phyloP scores from a whole-genome alignment of 1,140 invertebrate genomes.

The Drosophila aff. region DNA sequence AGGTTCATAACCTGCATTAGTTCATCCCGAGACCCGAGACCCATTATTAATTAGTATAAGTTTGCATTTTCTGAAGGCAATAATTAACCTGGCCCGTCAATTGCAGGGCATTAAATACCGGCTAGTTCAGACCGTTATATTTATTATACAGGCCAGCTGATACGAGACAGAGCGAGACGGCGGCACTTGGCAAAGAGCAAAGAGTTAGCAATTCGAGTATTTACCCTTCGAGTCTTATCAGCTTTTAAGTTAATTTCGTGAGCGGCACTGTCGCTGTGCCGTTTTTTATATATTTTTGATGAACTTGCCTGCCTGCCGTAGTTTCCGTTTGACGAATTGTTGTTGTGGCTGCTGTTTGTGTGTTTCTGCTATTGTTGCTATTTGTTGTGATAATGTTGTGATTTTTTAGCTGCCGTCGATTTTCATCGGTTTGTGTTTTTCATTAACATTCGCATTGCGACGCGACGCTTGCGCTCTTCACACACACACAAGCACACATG shows the following conservation, averaged over 20 bases:
- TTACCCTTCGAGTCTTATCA: constrained; percentile 58
- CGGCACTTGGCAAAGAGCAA: constrained; percentile 8
- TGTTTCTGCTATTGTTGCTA: constrained; percentile 17
- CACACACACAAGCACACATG: not conserved
- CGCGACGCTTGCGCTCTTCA: constrained; percentile 46
- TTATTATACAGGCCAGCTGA: constrained; percentile 13
- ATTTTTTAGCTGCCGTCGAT: constrained; percentile 30
- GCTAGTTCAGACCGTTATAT: not conserved
- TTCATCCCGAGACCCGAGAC: too few species aligned
- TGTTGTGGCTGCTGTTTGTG: constrained; percentile 8
- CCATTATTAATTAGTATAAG: too few species aligned
- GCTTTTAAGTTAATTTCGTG: constrained; percentile 44
- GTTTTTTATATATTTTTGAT: constrained; percentile 19
- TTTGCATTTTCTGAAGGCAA: not conserved
- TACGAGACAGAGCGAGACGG: constrained; percentile 22
- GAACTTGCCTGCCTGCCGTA: constrained; percentile 43
- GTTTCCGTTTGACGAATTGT: constrained; percentile 28
- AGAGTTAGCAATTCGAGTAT: constrained; percentile 46
- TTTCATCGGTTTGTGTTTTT: constrained; percentile 44
- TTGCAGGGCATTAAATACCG: constrained; percentile 13
- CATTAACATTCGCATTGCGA: constrained; percentile 56
- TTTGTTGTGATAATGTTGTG: constrained; percentile 28
- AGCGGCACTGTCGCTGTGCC: constrained; percentile 12
- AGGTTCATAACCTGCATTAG: too few species aligned
- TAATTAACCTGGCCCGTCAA: not conserved